These are phyloP conservation scores for Pandemis heparana DNA, from an alignment of 2,888 invertebrate genomes.

Conservation along the genomic window DNA sequence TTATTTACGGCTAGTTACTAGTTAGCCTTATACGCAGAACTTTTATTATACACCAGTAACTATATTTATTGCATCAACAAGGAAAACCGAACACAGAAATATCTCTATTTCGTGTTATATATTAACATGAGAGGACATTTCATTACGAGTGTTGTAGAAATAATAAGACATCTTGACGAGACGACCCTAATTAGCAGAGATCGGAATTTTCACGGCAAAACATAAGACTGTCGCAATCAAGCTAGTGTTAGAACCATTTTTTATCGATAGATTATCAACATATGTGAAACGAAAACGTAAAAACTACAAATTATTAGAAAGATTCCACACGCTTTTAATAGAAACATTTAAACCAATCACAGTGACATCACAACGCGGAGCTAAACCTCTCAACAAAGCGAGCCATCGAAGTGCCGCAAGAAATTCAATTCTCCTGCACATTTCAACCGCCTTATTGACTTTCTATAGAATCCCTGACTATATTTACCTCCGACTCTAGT, in stretches of 20 bases:
- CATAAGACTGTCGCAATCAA: too few relatives aligned
- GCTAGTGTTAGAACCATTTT: too few relatives aligned
- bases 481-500: conserved; percentile 26
- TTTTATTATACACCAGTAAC: not conserved
- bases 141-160: not conserved
- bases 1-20: not conserved
- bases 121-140: not conserved
- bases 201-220: too few relatives aligned
- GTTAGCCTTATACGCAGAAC: not conserved
- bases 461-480: conserved; percentile 15
- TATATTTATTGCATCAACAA: not conserved
- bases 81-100: not conserved
- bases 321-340: not conserved
- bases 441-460: conserved; percentile 17
- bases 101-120: not conserved
- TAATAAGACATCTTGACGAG: not conserved
- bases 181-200: not conserved
- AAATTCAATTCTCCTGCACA: conserved; percentile 30
- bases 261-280: too few relatives aligned
- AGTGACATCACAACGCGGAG: not conserved
- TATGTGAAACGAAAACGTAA: not conserved
- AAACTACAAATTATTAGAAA: not conserved
- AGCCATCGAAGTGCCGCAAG: not conserved
- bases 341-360: not conserved
- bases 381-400: not conserved